Conservation (phyloP, 2,113 vertebrate species). For the Platycercus adscitus region DNA sequence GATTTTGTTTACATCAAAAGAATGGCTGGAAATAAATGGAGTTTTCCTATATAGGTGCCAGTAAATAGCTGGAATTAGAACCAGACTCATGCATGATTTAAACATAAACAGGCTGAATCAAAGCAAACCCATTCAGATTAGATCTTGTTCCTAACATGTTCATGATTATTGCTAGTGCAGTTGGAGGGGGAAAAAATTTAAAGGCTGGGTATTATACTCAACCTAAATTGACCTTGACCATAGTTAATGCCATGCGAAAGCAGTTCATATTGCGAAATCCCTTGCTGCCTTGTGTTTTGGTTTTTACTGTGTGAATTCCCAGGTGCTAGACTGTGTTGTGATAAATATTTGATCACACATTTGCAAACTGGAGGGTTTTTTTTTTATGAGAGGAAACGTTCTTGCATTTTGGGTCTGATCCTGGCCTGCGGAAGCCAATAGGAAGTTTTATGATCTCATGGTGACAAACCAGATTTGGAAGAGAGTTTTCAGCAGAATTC, state of each 20-base stretch:
- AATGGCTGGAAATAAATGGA: not conserved
- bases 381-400: not conserved
- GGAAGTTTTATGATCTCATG: not conserved
- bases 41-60: conserved; percentile 1
- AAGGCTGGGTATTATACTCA: not conserved
- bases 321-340: conserved; percentile 22
- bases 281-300: not conserved
- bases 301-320: not conserved
- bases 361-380: not conserved
- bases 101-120: conserved; percentile 35
- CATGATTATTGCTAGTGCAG: conserved; percentile 10
- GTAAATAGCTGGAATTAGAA: conserved; percentile 34
- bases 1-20: conserved; percentile 21
- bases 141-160: conserved; percentile 28
- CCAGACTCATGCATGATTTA: not conserved
- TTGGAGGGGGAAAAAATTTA: not conserved
- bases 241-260: conserved; percentile 22
- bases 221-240: not conserved
- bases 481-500: not conserved
- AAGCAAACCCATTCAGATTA: conserved; percentile 13
- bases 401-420: not conserved
- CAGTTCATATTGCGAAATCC: not conserved
- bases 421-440: not conserved
- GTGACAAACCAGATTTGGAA: not conserved
- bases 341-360: conserved; percentile 38